phyloP scores from a whole-genome alignment of 1,140 invertebrate species.

The Danaus plexippus region DNA sequence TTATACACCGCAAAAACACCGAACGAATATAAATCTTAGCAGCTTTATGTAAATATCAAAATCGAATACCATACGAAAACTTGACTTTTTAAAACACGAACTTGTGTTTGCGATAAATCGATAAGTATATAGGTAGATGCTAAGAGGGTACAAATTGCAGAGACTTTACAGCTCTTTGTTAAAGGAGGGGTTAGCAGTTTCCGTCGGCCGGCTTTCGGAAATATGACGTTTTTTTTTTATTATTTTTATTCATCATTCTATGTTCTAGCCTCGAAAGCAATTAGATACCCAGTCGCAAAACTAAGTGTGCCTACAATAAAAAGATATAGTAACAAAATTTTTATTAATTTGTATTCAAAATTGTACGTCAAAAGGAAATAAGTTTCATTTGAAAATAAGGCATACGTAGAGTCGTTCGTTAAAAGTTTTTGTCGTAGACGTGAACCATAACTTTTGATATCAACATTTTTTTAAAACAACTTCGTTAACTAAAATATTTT shows the following conservation, averaged over 20 bases:
- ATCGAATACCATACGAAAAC: slow-evolving; percentile 2
- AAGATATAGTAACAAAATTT: background rate
- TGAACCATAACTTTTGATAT: no score
- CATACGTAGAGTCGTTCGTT: no score
- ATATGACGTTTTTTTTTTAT: slow-evolving; percentile 51
- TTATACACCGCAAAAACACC: slow-evolving; percentile 31
- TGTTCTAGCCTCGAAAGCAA: slow-evolving; percentile 12
- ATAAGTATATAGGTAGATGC: slow-evolving; percentile 62
- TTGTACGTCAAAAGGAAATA: no score
- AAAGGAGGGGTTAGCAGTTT: slow-evolving; percentile 47
- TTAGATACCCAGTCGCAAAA: slow-evolving; percentile 1
- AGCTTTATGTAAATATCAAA: slow-evolving; percentile 20
- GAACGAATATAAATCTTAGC: slow-evolving; percentile 31
- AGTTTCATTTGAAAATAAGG: no score
- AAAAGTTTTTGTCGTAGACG: no score
- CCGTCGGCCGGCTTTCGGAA: slow-evolving; percentile 48
- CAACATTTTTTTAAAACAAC: no score
- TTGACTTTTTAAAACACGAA: slow-evolving; percentile 59
- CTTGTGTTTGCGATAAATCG: slow-evolving; percentile 63
- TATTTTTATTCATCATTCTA: slow-evolving; percentile 20
- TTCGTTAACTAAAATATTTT: no score
- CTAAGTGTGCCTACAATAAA: background rate
- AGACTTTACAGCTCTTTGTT: slow-evolving; percentile 66
- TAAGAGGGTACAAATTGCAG: slow-evolving; percentile 64
- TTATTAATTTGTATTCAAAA: no score